These are phyloP conservation scores for Amblyraja radiata DNA, from an alignment of 2,797 vertebrate species.

Conservation along the genomic window DNA sequence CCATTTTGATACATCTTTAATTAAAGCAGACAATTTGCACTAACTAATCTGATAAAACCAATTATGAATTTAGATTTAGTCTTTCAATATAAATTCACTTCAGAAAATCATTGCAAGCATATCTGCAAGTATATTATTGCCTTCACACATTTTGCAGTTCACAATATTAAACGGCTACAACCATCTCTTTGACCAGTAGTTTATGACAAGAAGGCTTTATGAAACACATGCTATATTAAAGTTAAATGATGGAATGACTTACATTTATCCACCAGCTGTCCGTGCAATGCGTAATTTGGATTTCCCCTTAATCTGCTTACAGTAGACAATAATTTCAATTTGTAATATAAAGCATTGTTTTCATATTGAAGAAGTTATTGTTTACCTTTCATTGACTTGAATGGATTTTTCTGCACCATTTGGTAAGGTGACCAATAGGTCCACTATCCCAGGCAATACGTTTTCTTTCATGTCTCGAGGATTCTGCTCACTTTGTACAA, in stretches of 20 bases:
- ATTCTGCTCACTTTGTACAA: constrained; percentile 44
- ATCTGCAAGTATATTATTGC: neutral
- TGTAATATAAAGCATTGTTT: neutral
- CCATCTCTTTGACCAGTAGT: neutral
- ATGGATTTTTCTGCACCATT: constrained; percentile 62
- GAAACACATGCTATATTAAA: neutral
- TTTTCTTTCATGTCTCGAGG: constrained; percentile 69
- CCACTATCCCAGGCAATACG: constrained; percentile 57
- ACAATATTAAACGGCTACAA: neutral
- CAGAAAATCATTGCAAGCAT: neutral
- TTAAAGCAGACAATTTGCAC: neutral
- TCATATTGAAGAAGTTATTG: neutral
- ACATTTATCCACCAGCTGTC: neutral
- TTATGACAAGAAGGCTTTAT: neutral
- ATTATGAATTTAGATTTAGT: neutral
- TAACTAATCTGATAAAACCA: neutral
- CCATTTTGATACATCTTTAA: neutral
- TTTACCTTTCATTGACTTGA: constrained; percentile 77
- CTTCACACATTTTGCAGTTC: neutral
- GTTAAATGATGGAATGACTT: neutral
- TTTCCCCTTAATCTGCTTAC: neutral
- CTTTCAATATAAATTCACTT: neutral
- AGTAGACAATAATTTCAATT: neutral
- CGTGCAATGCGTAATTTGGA: no score
- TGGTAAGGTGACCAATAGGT: constrained; percentile 70